phyloP scores from a whole-genome alignment of 2,888 invertebrate species.

The Thelaira solivaga region DNA sequence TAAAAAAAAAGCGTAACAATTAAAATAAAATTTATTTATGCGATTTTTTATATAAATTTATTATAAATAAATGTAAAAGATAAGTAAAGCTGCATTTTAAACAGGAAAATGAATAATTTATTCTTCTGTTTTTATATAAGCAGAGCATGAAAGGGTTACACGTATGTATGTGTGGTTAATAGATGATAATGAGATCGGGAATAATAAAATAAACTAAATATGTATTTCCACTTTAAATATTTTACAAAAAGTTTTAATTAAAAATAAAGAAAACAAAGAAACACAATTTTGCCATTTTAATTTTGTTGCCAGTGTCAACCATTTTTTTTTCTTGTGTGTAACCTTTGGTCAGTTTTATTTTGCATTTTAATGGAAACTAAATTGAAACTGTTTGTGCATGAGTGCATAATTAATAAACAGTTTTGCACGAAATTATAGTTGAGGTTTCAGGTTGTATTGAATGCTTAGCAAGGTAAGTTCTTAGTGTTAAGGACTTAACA shows the following conservation, averaged over 20 bases:
- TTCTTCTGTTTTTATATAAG: not conserved
- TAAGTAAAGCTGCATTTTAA: not conserved
- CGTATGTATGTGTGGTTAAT: not conserved
- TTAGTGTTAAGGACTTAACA: no score
- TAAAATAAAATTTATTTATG: constrained; percentile 19
- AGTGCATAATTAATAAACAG: not conserved
- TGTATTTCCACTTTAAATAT: constrained; percentile 1
- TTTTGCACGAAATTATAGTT: not conserved
- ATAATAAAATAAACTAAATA: constrained; percentile 5
- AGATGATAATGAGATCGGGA: not conserved
- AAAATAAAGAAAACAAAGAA: constrained; percentile 4
- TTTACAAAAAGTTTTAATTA: constrained; percentile 13
- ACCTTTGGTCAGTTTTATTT: not conserved
- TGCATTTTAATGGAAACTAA: constrained; percentile 1
- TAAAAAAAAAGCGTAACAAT: not conserved
- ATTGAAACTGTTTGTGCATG: not conserved
- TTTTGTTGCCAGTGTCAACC: constrained; percentile 1
- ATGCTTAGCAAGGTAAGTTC: no score
- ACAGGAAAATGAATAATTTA: not conserved
- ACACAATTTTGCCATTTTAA: constrained; percentile 23
- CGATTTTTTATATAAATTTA: not conserved
- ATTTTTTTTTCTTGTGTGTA: constrained; percentile 7
- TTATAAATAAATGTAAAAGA: not conserved
- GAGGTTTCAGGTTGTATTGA: not conserved
- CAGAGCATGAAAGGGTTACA: not conserved